phyloP scores from a whole-genome alignment of 2,888 invertebrate genomes.

The Caenorhabditis wallacei region DNA sequence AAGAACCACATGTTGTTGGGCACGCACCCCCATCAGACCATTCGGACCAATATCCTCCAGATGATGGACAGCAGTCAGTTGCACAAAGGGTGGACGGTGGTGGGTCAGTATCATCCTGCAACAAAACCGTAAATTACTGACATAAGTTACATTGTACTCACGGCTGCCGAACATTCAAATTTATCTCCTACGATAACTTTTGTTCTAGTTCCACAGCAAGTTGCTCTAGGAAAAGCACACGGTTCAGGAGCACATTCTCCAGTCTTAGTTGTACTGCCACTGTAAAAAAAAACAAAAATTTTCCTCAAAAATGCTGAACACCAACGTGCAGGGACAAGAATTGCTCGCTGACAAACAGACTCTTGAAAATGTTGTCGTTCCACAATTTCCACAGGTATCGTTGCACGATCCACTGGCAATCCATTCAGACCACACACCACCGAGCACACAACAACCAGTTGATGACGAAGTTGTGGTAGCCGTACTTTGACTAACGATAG shows the following conservation, averaged over 20 bases:
- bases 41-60: slow-evolving; percentile 74
- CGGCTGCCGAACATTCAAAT: slow-evolving; percentile 52
- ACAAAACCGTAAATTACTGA: neutral
- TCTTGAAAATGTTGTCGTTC: slow-evolving; percentile 55
- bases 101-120: slow-evolving; percentile 53
- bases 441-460: slow-evolving; percentile 47
- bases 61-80: slow-evolving; percentile 64
- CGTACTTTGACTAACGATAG: too few species aligned
- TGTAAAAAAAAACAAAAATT: slow-evolving; percentile 42
- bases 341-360: slow-evolving; percentile 60
- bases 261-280: slow-evolving; percentile 64
- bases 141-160: too few species aligned
- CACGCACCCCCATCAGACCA: slow-evolving; percentile 66
- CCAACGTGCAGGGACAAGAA: slow-evolving; percentile 67
- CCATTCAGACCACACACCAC: slow-evolving; percentile 65
- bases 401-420: slow-evolving; percentile 46
- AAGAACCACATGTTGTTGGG: slow-evolving; percentile 68
- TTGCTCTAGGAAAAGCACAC: slow-evolving; percentile 61
- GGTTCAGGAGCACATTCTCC: slow-evolving; percentile 61
- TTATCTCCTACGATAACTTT: slow-evolving; percentile 50
- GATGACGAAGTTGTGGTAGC: slow-evolving; percentile 23
- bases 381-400: slow-evolving; percentile 70
- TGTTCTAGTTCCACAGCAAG: slow-evolving; percentile 66
- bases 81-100: slow-evolving; percentile 61
- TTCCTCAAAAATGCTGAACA: neutral